These are phyloP conservation scores for Arizona elegans DNA, from an alignment of 2,113 vertebrate species.

Conservation along the genomic window DNA sequence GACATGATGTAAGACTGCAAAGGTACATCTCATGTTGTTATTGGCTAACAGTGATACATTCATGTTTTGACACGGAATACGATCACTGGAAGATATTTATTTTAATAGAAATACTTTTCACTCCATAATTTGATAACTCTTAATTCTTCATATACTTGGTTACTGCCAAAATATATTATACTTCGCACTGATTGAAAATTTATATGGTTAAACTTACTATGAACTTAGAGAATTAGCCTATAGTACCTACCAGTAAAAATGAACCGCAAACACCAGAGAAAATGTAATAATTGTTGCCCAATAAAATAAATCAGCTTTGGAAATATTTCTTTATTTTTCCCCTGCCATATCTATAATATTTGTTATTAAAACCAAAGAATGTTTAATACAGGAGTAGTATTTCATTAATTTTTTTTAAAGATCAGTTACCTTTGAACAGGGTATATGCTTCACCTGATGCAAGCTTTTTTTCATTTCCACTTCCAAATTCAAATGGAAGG, in stretches of 20 bases:
- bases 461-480: background rate
- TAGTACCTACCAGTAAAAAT: constrained; percentile 71
- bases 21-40: background rate
- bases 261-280: constrained; percentile 72
- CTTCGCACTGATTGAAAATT: constrained; percentile 69
- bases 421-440: constrained; percentile 52
- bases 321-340: constrained; percentile 66
- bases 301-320: constrained; percentile 73
- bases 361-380: constrained; percentile 63
- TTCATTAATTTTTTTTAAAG: constrained; percentile 50
- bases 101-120: constrained; percentile 47
- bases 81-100: constrained; percentile 49
- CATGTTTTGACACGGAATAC: constrained; percentile 44
- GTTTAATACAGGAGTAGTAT: constrained; percentile 58
- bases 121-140: constrained; percentile 66
- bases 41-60: constrained; percentile 32
- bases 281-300: constrained; percentile 73
- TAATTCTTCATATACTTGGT: constrained; percentile 68
- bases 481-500: too few species aligned
- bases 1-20: constrained; percentile 14
- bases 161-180: constrained; percentile 50
- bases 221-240: constrained; percentile 73
- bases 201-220: constrained; percentile 74
- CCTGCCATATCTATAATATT: constrained; percentile 65
- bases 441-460: background rate